A percentile compares a stretch with the other conserved stretches of the same genome.
Evolutionary conservation across 2,888 invertebrate species (phyloP).

Genomic region (Notodonta dromedarius): DNA sequence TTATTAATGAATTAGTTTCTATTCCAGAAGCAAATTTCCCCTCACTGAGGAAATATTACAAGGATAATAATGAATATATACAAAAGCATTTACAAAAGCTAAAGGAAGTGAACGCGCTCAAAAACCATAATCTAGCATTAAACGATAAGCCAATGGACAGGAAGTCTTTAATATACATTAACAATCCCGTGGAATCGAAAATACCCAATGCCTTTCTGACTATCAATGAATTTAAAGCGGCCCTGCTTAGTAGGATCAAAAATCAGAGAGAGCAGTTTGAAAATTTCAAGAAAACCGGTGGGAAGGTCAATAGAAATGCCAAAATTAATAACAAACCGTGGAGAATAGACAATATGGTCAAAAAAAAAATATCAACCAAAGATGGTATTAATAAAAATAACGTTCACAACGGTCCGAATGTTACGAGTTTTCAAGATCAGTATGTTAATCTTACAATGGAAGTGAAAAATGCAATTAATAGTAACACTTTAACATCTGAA

Average conservation of each 20-base stretch:
- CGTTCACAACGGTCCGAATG: not conserved
- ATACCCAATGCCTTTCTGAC: conserved; percentile 62
- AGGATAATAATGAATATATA: conserved; percentile 48
- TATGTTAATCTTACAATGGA: conserved; percentile 1
- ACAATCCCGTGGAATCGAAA: conserved; percentile 71
- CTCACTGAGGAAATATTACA: conserved; percentile 47
- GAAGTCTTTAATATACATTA: conserved; percentile 62
- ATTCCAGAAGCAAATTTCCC: conserved; percentile 30
- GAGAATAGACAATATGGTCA: not conserved
- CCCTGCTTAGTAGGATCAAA: conserved; percentile 42
- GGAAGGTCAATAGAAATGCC: not conserved
- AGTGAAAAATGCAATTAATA: not conserved
- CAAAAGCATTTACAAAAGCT: conserved; percentile 62
- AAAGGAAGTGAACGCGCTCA: conserved; percentile 67
- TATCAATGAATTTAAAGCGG: conserved; percentile 60
- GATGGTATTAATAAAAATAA: not conserved
- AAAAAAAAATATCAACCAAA: not conserved
- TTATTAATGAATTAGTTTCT: not conserved
- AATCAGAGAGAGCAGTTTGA: conserved; percentile 36
- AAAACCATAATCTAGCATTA: conserved; percentile 63
- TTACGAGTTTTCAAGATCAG: not conserved
- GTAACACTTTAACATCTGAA: not conserved
- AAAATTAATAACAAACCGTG: not conserved
- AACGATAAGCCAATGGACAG: conserved; percentile 38
- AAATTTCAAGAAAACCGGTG: conserved; percentile 17